Evolutionary conservation across 2,888 invertebrate genomes (phyloP).

Genomic region (Cotesia congregata): DNA sequence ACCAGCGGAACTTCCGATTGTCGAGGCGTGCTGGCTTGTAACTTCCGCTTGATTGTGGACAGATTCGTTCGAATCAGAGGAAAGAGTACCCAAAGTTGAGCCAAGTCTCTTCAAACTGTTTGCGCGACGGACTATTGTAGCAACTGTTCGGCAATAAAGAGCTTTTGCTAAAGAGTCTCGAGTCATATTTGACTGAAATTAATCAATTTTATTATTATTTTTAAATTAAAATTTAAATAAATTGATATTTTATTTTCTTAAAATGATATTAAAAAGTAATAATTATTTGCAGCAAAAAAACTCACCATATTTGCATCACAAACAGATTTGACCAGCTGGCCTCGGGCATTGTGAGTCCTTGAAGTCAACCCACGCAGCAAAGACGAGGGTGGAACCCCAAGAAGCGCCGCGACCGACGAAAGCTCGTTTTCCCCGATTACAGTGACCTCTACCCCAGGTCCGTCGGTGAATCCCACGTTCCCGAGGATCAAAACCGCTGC

Average conservation of each 20-base stretch:
- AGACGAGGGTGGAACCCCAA: constrained; percentile 83
- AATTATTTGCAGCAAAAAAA: constrained; percentile 19
- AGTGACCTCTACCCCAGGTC: constrained; percentile 82
- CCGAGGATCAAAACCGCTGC: constrained; percentile 92
- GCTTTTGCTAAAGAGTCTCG: constrained; percentile 92
- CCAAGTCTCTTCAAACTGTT: constrained; percentile 91
- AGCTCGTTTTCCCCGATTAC: constrained; percentile 87
- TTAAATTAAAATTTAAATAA: not conserved
- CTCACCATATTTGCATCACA: constrained; percentile 85
- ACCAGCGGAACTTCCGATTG: constrained; percentile 76
- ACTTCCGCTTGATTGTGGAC: constrained; percentile 90
- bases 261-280: too few relatives aligned
- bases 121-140: constrained; percentile 92
- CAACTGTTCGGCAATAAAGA: constrained; percentile 93
- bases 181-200: constrained; percentile 82
- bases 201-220: not conserved
- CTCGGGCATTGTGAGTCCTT: constrained; percentile 83
- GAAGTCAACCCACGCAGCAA: constrained; percentile 87
- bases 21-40: constrained; percentile 87
- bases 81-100: constrained; percentile 85
- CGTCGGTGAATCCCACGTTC: constrained; percentile 91
- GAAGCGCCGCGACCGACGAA: constrained; percentile 86
- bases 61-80: constrained; percentile 93
- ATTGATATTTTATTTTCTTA: too few relatives aligned
- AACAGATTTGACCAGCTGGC: constrained; percentile 84